phyloP scores from a whole-genome alignment of 2,797 vertebrate genomes.

The Florisuga fusca region DNA sequence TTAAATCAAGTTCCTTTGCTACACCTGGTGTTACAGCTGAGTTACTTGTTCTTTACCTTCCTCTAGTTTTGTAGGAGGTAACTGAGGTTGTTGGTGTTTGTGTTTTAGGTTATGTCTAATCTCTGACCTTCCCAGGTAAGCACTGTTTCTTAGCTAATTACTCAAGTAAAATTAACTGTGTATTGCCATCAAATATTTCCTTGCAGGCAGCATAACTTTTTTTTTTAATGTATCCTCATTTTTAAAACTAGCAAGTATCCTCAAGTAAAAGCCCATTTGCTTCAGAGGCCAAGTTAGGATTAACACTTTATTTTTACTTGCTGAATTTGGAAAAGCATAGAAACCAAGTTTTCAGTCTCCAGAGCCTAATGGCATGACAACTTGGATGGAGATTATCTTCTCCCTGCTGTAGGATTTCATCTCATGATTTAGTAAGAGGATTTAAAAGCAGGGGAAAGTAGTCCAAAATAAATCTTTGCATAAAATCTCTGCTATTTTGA shows the following conservation, averaged over 20 bases:
- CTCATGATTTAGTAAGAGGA: slow-evolving; percentile 55
- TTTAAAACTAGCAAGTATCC: background rate
- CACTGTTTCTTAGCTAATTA: background rate
- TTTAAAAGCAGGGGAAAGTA: slow-evolving; percentile 21
- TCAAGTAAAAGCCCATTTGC: background rate
- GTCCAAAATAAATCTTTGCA: background rate
- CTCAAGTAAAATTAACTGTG: background rate
- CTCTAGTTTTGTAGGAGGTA: background rate
- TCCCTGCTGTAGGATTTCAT: slow-evolving; percentile 40
- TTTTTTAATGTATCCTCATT: background rate
- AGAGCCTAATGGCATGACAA: background rate
- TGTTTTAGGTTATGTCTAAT: background rate
- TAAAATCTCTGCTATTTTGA: slow-evolving; percentile 32
- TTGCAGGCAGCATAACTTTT: background rate
- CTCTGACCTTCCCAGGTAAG: background rate
- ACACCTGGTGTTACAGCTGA: background rate
- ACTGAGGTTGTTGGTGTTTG: background rate
- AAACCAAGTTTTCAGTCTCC: background rate
- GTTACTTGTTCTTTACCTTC: background rate
- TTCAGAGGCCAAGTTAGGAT: background rate
- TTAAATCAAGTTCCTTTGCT: background rate
- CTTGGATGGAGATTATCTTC: slow-evolving; percentile 43
- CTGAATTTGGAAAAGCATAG: background rate
- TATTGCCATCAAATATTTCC: background rate
- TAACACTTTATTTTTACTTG: background rate